These are phyloP conservation scores for Sebastes goodei DNA, from an alignment of 2,797 vertebrate genomes.

Conservation along the genomic window DNA sequence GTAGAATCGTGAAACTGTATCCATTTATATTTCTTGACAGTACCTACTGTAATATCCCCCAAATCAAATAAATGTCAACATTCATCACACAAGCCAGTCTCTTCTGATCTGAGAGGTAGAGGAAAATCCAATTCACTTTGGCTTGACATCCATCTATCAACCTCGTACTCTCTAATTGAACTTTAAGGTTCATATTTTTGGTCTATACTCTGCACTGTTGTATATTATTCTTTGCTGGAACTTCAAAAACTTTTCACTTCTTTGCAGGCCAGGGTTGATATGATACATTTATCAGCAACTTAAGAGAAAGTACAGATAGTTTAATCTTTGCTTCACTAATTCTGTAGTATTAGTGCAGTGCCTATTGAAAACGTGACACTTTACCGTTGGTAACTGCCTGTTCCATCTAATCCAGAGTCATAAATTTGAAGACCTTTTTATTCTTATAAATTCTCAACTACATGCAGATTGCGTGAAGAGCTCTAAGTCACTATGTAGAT, in stretches of 20 bases:
- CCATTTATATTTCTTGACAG: conserved; percentile 83
- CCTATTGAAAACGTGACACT: neutral
- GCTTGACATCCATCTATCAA: conserved; percentile 73
- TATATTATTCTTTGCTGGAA: conserved; percentile 27
- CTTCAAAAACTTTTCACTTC: neutral
- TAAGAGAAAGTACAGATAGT: neutral
- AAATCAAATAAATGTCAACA: conserved; percentile 83
- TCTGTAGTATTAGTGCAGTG: neutral
- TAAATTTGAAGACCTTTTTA: neutral
- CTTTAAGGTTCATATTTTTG: conserved; percentile 60
- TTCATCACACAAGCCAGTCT: conserved; percentile 72
- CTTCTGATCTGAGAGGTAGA: conserved; percentile 66
- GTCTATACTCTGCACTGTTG: conserved; percentile 10
- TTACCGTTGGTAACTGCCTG: too few species aligned
- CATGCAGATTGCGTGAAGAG: neutral
- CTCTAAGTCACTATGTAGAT: neutral
- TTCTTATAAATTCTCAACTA: neutral
- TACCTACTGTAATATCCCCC: conserved; percentile 77
- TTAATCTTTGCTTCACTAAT: neutral
- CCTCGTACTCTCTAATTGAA: conserved; percentile 62
- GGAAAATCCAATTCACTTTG: conserved; percentile 71
- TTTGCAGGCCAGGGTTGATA: neutral
- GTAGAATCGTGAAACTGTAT: conserved; percentile 75
- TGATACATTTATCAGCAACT: neutral
- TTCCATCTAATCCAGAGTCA: neutral